Conservation (phyloP, 2,888 invertebrate genomes). For the Cataglyphis altisquamis region DNA sequence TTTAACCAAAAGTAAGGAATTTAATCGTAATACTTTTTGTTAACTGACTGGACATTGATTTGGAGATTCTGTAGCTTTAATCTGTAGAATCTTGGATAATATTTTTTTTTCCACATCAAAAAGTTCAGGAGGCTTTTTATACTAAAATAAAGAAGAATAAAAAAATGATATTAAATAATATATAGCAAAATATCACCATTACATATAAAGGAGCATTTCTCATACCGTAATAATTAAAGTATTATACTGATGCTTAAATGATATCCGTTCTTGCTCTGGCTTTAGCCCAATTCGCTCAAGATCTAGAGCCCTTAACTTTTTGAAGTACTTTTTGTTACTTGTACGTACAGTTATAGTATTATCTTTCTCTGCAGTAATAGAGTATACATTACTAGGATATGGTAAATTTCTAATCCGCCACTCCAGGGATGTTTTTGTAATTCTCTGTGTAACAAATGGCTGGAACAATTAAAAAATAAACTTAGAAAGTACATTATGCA, state of each 20-base stretch:
- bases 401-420: slow-evolving; percentile 94
- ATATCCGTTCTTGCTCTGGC: slow-evolving; percentile 89
- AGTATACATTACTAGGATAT: slow-evolving; percentile 91
- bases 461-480: slow-evolving; percentile 78
- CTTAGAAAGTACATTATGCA: not conserved
- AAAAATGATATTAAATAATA: not conserved
- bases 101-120: slow-evolving; percentile 90
- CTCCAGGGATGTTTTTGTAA: slow-evolving; percentile 92
- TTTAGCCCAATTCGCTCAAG: slow-evolving; percentile 89
- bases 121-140: slow-evolving; percentile 91
- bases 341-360: slow-evolving; percentile 91
- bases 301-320: slow-evolving; percentile 91
- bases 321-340: slow-evolving; percentile 94
- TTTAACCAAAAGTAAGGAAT: not conserved
- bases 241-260: slow-evolving; percentile 91
- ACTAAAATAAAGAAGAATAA: slow-evolving; percentile 87
- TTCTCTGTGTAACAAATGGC: slow-evolving; percentile 91
- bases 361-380: slow-evolving; percentile 89
- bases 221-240: slow-evolving; percentile 92
- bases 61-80: slow-evolving; percentile 75
- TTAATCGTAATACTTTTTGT: slow-evolving; percentile 57
- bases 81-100: slow-evolving; percentile 80
- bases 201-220: slow-evolving; percentile 23
- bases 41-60: slow-evolving; percentile 84
- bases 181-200: not conserved